These are phyloP conservation scores for Metopia argyrocephala DNA, from an alignment of 2,888 invertebrate genomes.

Conservation along the genomic window DNA sequence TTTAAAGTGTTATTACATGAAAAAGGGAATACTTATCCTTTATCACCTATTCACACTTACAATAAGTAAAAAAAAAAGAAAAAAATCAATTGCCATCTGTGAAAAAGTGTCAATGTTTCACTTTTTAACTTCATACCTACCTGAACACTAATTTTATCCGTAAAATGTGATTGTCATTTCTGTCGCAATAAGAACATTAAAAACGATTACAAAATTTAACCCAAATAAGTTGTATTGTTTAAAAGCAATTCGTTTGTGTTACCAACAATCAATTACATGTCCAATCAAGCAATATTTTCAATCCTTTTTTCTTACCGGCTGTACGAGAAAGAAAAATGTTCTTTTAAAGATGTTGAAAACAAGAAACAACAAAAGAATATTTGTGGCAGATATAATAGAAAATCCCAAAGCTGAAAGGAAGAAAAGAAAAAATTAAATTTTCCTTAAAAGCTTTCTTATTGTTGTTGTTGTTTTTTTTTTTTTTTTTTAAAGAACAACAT, in stretches of 20 bases:
- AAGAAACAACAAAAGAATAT: conserved; percentile 5
- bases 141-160: background rate
- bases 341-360: background rate
- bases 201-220: background rate
- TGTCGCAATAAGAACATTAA: conserved; percentile 1
- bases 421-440: conserved; percentile 1
- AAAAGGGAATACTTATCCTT: too few relatives aligned
- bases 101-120: conserved; percentile 45
- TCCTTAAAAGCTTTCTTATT: background rate
- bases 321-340: conserved; percentile 4
- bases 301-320: conserved; percentile 33
- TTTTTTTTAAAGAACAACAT: background rate
- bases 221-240: background rate
- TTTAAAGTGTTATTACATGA: too few relatives aligned
- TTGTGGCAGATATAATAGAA: background rate
- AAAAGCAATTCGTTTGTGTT: conserved; percentile 49
- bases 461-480: too few relatives aligned
- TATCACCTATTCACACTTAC: too few relatives aligned
- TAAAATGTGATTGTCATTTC: conserved; percentile 17
- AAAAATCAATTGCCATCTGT: conserved; percentile 35
- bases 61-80: too few relatives aligned
- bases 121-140: conserved; percentile 46
- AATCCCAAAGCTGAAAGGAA: background rate
- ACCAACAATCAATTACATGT: conserved; percentile 77
- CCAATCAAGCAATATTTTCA: conserved; percentile 73